Conservation (phyloP, 2,797 vertebrate species). For the Chaenodraco wilsoni region DNA sequence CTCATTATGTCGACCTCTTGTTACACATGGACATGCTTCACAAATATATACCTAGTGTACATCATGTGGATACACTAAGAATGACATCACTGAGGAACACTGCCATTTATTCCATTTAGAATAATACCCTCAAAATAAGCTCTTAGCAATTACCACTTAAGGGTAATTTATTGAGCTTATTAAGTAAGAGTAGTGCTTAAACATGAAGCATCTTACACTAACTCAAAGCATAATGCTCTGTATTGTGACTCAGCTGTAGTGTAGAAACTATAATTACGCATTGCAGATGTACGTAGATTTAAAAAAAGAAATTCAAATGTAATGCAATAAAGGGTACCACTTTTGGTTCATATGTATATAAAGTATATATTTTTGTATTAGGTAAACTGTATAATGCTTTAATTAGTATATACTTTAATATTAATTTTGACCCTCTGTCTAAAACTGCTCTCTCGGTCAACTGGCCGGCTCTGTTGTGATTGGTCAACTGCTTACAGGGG, state of each 20-base stretch:
- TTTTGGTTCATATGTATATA: no score
- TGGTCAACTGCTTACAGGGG: no score
- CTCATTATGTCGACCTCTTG: slow-evolving; percentile 12
- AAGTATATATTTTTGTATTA: no score
- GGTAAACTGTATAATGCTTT: background rate
- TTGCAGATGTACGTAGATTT: background rate
- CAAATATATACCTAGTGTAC: background rate
- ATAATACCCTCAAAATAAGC: background rate
- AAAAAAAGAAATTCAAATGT: no score
- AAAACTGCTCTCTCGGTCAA: no score
- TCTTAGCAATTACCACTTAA: background rate
- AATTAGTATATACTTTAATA: background rate
- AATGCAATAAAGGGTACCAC: no score
- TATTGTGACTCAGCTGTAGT: background rate
- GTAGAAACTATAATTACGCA: background rate
- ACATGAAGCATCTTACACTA: background rate
- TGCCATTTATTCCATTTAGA: background rate
- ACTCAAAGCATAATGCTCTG: background rate
- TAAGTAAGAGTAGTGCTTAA: background rate
- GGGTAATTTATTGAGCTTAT: background rate
- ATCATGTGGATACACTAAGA: background rate
- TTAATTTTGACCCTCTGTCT: background rate
- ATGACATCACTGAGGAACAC: background rate
- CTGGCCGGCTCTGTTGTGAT: no score
- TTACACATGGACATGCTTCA: slow-evolving; percentile 3